Evolutionary conservation across 1,140 invertebrate species (phyloP).

Genomic region (Sminthurides bifidus): DNA sequence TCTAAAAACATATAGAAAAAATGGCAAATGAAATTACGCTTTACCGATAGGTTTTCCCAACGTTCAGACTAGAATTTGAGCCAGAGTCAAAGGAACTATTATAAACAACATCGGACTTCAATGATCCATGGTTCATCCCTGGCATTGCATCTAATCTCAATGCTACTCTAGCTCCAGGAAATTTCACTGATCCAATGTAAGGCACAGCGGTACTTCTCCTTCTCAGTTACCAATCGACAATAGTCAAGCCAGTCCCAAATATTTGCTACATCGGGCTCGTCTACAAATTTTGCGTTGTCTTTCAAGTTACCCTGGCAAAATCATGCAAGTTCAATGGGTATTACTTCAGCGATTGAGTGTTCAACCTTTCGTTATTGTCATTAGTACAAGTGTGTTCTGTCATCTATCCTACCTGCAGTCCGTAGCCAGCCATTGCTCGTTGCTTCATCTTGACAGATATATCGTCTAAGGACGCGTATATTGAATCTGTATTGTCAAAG

Average conservation of each 20-base stretch:
- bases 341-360: too few species aligned
- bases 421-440: slow-evolving; percentile 61
- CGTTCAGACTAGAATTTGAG: too few species aligned
- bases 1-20: too few species aligned
- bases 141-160: slow-evolving; percentile 36
- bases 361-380: neutral
- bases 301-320: slow-evolving; percentile 42
- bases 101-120: slow-evolving; percentile 45
- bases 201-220: slow-evolving; percentile 44
- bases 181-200: slow-evolving; percentile 44
- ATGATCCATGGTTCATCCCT: slow-evolving; percentile 31
- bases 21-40: neutral
- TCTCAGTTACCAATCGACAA: slow-evolving; percentile 55
- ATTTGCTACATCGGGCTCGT: slow-evolving; percentile 42
- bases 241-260: slow-evolving; percentile 64
- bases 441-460: slow-evolving; percentile 59
- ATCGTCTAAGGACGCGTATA: slow-evolving; percentile 49
- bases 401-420: slow-evolving; percentile 51
- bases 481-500: slow-evolving; percentile 41
- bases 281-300: slow-evolving; percentile 29
- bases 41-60: slow-evolving; percentile 43
- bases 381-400: too few species aligned
- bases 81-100: slow-evolving; percentile 45
- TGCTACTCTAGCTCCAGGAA: slow-evolving; percentile 49
- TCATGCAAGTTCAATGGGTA: too few species aligned